Conservation (phyloP, 2,888 invertebrate genomes). For the Stenchaetothrips biformis region DNA sequence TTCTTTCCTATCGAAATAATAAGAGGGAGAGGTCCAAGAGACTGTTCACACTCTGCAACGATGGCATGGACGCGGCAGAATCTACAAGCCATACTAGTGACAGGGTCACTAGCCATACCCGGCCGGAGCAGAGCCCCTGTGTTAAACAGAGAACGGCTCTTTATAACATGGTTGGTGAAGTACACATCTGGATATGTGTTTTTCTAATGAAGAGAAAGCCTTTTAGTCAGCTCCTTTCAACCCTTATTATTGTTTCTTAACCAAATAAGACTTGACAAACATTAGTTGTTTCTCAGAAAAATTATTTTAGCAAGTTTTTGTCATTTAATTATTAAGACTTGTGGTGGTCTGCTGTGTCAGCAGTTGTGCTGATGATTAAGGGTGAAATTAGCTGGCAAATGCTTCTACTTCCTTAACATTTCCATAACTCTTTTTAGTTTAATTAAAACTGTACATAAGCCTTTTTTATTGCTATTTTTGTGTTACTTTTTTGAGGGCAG, state of each 20-base stretch:
- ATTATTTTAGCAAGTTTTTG: too few species aligned
- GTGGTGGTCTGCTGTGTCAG: too few species aligned
- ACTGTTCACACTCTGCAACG: not conserved
- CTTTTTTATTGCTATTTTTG: not conserved
- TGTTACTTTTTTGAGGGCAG: not conserved
- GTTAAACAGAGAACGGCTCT: not conserved
- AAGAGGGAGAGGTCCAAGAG: not conserved
- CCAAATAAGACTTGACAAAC: not conserved
- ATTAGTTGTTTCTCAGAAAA: not conserved
- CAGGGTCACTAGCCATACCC: too few species aligned
- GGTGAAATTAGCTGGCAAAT: not conserved
- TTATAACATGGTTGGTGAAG: not conserved
- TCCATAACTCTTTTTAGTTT: not conserved
- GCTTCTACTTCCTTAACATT: not conserved
- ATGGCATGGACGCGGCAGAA: not conserved
- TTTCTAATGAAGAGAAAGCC: not conserved
- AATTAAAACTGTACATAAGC: not conserved
- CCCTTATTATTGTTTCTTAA: not conserved
- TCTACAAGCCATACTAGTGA: too few species aligned
- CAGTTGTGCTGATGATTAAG: not conserved
- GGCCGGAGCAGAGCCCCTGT: slow-evolving; percentile 10
- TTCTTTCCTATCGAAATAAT: not conserved
- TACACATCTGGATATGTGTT: not conserved
- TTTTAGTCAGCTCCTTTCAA: not conserved
- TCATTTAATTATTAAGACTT: too few species aligned